Percentiles rank a stretch among this genome's conserved stretches.
Conservation (phyloP, 2,888 invertebrate species). For the Taphrorychus bicolor region DNA sequence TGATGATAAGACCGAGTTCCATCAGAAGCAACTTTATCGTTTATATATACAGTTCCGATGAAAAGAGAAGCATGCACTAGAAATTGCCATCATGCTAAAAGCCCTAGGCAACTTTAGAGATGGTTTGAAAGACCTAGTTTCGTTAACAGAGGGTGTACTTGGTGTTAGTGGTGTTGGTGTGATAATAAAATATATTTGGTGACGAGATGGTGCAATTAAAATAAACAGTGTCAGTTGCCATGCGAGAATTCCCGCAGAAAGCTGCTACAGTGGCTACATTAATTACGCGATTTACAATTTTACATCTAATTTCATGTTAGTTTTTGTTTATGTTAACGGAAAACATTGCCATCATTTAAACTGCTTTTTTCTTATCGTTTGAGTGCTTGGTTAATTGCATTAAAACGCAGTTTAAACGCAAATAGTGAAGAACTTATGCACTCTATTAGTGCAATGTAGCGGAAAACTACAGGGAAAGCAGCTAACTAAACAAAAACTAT, state of each 20-base stretch:
- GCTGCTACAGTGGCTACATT: constrained; percentile 47
- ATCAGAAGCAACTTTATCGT: neutral
- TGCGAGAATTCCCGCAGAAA: constrained; percentile 56
- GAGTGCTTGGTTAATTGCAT: neutral
- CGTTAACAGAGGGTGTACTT: constrained; percentile 42
- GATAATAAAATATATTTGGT: constrained; percentile 44
- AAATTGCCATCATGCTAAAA: constrained; percentile 45
- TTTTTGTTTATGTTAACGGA: constrained; percentile 21
- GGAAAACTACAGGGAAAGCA: constrained; percentile 59
- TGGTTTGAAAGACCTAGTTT: constrained; percentile 61
- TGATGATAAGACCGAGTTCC: neutral
- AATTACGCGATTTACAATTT: constrained; percentile 43
- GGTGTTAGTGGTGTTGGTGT: constrained; percentile 42
- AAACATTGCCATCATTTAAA: constrained; percentile 23
- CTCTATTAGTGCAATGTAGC: constrained; percentile 49
- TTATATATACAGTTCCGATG: neutral
- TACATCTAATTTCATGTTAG: constrained; percentile 25
- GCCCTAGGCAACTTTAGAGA: constrained; percentile 66
- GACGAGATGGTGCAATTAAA: constrained; percentile 46
- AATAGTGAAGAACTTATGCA: constrained; percentile 20
- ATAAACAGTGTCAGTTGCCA: constrained; percentile 53
- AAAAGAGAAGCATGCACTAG: constrained; percentile 5
- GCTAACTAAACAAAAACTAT: constrained; percentile 61
- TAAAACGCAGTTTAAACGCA: constrained; percentile 30
- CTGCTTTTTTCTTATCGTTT: constrained; percentile 18